Conservation (phyloP, 1,140 invertebrate genomes). For the Neodiprion pinetum region DNA sequence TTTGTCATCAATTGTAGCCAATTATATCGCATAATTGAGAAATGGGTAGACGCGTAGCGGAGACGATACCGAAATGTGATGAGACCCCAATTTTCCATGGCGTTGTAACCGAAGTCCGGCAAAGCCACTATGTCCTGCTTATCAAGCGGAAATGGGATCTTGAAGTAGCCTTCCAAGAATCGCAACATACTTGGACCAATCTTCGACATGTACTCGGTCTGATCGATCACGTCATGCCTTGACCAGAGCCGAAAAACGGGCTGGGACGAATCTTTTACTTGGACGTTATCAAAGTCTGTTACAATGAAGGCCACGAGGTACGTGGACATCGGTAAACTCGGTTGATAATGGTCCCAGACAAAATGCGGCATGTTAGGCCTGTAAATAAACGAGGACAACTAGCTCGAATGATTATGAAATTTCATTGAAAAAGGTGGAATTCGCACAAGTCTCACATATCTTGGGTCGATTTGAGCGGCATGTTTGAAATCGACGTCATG, state of each 20-base stretch:
- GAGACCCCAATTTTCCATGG: conserved; percentile 66
- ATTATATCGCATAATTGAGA: conserved; percentile 5
- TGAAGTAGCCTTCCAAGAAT: conserved; percentile 34
- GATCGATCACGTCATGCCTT: conserved; percentile 64
- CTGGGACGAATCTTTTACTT: conserved; percentile 29
- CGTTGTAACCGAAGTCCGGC: conserved; percentile 65
- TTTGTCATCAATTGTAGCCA: background rate
- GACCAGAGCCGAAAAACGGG: conserved; percentile 57
- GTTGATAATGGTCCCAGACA: conserved; percentile 71
- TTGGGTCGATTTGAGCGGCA: conserved; percentile 56
- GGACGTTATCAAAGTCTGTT: conserved; percentile 70
- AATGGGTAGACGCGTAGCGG: conserved; percentile 8
- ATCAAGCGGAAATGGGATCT: conserved; percentile 33
- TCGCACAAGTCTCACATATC: conserved; percentile 59
- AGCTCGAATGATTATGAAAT: too few species aligned
- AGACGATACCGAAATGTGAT: conserved; percentile 32
- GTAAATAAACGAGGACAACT: conserved; percentile 14
- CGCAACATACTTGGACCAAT: conserved; percentile 57
- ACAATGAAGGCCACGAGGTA: conserved; percentile 86
- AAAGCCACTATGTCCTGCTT: conserved; percentile 61
- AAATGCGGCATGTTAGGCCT: conserved; percentile 56
- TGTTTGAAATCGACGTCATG: conserved; percentile 59
- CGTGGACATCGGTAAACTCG: conserved; percentile 82
- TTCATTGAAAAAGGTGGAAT: too few species aligned
- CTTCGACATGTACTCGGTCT: conserved; percentile 61